These are phyloP conservation scores for Piaya cayana DNA, from an alignment of 2,113 vertebrate species.

Conservation along the genomic window DNA sequence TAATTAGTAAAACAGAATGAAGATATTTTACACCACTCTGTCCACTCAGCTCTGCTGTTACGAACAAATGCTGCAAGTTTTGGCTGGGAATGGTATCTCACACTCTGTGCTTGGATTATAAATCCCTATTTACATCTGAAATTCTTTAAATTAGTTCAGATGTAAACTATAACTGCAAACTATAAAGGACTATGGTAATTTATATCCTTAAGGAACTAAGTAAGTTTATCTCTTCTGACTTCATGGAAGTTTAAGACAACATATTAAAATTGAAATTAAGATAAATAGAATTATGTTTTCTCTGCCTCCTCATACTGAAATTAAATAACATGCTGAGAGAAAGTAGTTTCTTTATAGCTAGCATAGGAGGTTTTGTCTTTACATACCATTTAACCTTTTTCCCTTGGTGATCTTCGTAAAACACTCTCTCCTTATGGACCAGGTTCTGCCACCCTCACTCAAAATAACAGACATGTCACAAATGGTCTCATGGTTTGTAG, in stretches of 20 bases:
- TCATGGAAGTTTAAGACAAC: conserved; percentile 43
- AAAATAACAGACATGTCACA: background rate
- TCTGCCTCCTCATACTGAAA: background rate
- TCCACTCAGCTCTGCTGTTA: background rate
- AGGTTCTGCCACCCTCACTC: background rate
- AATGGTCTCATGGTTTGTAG: background rate
- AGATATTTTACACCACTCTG: conserved; percentile 47
- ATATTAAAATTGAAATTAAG: conserved; percentile 63
- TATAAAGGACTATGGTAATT: conserved; percentile 7
- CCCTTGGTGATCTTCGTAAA: background rate
- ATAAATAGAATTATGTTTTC: conserved; percentile 23
- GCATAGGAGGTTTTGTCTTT: background rate
- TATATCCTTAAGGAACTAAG: conserved; percentile 36
- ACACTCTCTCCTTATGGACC: background rate
- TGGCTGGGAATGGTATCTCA: conserved; percentile 37
- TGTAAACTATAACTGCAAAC: conserved; percentile 27
- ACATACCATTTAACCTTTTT: background rate
- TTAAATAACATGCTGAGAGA: background rate
- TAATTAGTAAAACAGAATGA: conserved; percentile 63
- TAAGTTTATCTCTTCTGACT: conserved; percentile 33
- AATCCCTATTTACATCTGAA: conserved; percentile 36
- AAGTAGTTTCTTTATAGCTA: background rate
- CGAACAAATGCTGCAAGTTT: conserved; percentile 12
- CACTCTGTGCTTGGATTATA: conserved; percentile 20
- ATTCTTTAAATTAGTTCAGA: conserved; percentile 49